Evolutionary conservation across 2,113 vertebrate species (phyloP).

Genomic region (Ranitomeya variabilis): DNA sequence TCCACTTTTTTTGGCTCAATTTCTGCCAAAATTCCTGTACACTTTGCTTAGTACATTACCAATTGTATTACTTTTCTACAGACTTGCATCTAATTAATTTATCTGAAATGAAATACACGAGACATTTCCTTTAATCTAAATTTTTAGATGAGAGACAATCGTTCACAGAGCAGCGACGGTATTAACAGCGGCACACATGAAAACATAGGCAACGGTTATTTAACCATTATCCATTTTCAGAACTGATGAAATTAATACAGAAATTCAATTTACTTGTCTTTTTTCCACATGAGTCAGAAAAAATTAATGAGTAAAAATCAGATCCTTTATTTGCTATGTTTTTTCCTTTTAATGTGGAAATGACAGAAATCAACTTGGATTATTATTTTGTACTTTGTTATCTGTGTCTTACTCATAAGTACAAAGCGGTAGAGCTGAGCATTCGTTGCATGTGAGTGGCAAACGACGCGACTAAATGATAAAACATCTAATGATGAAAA

Average conservation of each 20-base stretch:
- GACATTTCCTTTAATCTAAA: background rate
- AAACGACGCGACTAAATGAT: background rate
- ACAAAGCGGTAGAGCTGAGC: conserved; percentile 19
- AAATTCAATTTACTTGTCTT: background rate
- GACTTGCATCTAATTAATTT: background rate
- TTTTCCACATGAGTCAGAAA: background rate
- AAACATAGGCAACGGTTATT: background rate
- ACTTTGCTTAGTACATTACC: background rate
- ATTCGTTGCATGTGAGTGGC: background rate
- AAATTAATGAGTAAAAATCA: background rate
- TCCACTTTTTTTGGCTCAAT: background rate
- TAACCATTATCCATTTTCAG: background rate
- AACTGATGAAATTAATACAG: background rate
- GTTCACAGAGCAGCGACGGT: background rate
- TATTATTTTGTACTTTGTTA: conserved; percentile 4
- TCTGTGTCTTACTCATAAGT: background rate
- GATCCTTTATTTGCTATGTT: background rate
- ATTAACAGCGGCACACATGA: background rate
- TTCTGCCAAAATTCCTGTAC: background rate
- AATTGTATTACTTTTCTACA: background rate
- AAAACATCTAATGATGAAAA: background rate
- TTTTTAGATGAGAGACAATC: background rate
- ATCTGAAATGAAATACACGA: background rate
- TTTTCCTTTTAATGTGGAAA: conserved; percentile 12
- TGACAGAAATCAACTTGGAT: conserved; percentile 3